Conservation (phyloP, 37 sponge, comb jelly and placozoan species). For the Hexactinellida sp. region DNA sequence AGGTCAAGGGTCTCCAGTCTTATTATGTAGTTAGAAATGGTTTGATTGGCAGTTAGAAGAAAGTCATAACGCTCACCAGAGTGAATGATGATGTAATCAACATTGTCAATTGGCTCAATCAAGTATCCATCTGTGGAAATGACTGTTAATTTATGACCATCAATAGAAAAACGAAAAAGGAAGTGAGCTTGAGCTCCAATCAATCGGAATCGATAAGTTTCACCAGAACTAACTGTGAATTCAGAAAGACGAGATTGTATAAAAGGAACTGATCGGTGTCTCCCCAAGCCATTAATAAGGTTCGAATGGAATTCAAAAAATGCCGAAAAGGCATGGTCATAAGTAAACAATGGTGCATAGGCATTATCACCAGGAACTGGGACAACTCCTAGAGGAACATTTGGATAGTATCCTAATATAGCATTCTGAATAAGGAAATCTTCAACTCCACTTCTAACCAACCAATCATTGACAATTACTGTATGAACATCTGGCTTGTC, state of each 20-base stretch:
- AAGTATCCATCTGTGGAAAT: constrained; percentile 50
- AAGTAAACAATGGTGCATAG: background rate
- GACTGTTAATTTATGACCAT: constrained; percentile 39
- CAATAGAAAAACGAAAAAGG: constrained; percentile 48
- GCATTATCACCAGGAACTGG: background rate
- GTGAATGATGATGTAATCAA: constrained; percentile 61
- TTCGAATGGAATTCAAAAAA: constrained; percentile 53
- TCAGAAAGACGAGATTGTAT: background rate
- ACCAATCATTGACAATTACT: constrained; percentile 56
- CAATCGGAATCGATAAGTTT: constrained; percentile 47
- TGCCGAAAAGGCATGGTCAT: constrained; percentile 44
- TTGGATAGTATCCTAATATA: background rate
- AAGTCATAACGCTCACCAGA: constrained; percentile 70
- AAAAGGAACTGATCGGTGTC: constrained; percentile 11
- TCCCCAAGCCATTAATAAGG: constrained; percentile 62
- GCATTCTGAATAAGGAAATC: constrained; percentile 16
- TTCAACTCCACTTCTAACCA: constrained; percentile 28
- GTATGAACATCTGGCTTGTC: constrained; percentile 50
- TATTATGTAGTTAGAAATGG: background rate
- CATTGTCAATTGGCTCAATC: constrained; percentile 23
- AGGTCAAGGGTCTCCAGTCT: background rate
- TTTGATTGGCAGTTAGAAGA: constrained; percentile 27
- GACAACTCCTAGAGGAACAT: background rate
- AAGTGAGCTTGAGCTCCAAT: constrained; percentile 62
- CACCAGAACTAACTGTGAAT: background rate